Conservation (phyloP, 2,113 vertebrate species). For the Bombycilla garrulus region DNA sequence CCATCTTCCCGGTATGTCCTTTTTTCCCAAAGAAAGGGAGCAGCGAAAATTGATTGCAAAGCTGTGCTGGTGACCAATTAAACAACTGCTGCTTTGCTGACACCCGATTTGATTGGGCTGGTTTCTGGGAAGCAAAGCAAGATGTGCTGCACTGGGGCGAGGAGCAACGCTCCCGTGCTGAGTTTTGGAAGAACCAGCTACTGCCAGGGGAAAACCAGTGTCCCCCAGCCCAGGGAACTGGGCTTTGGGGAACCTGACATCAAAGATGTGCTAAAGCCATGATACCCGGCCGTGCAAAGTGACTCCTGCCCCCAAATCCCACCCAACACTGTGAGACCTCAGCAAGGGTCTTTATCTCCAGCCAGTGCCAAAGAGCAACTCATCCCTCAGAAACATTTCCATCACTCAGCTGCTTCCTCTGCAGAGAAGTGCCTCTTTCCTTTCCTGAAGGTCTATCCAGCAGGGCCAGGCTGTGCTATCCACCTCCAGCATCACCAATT, state of each 20-base stretch:
- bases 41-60: not conserved
- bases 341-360: not conserved
- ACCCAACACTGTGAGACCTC: not conserved
- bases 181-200: not conserved
- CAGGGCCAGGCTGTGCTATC: not conserved
- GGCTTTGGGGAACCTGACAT: not conserved
- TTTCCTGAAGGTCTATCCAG: not conserved
- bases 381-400: not conserved
- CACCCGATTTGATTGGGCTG: rapidly evolving
- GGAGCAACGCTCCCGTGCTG: not conserved
- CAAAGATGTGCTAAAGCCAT: not conserved
- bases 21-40: not conserved
- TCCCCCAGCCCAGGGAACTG: not conserved
- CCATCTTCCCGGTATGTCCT: not conserved
- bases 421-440: not conserved
- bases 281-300: rapidly evolving
- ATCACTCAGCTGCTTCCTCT: not conserved
- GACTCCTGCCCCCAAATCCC: not conserved
- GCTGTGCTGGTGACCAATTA: not conserved
- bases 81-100: not conserved
- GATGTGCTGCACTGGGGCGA: rapidly evolving
- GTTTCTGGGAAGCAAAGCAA: not conserved
- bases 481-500: not conserved
- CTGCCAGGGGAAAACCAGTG: not conserved
- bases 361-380: not conserved